Evolutionary conservation across 2,113 vertebrate genomes (phyloP).

Genomic region (Labeo rohita): DNA sequence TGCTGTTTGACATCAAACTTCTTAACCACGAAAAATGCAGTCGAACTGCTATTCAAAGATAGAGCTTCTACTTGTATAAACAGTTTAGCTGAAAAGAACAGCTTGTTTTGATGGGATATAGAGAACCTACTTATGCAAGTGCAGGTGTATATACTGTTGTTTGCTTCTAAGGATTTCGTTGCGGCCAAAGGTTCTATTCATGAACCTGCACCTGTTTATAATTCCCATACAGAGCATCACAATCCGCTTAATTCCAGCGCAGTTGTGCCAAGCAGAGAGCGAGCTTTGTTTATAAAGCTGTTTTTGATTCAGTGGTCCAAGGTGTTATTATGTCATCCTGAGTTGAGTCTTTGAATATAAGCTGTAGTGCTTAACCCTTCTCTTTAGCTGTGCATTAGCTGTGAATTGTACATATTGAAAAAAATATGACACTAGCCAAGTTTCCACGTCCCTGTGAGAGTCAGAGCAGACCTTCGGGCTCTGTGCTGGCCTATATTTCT

Average conservation of each 20-base stretch:
- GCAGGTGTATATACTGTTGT: background rate
- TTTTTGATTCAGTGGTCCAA: slow-evolving; percentile 12
- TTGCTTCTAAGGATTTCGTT: slow-evolving; percentile 39
- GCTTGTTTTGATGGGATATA: slow-evolving; percentile 65
- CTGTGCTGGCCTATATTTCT: background rate
- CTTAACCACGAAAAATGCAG: slow-evolving; percentile 72
- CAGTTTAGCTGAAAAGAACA: slow-evolving; percentile 75
- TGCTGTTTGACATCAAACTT: slow-evolving; percentile 60
- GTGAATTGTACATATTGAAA: background rate
- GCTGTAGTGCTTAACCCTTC: background rate
- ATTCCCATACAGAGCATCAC: slow-evolving; percentile 29
- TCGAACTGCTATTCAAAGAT: slow-evolving; percentile 73
- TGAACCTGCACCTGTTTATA: slow-evolving; percentile 35
- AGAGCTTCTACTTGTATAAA: slow-evolving; percentile 70
- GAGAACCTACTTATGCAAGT: slow-evolving; percentile 54
- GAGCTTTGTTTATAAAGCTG: slow-evolving; percentile 36
- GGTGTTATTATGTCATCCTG: slow-evolving; percentile 34
- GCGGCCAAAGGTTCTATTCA: slow-evolving; percentile 47
- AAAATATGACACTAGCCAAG: background rate
- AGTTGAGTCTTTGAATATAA: background rate
- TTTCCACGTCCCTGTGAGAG: slow-evolving; percentile 30
- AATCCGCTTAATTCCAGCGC: slow-evolving; percentile 33
- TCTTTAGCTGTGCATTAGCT: background rate
- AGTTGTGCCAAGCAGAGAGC: slow-evolving; percentile 10
- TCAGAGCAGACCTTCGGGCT: slow-evolving; percentile 20